Conservation (phyloP, 2,888 invertebrate species). For the Dromius quadrimaculatus region DNA sequence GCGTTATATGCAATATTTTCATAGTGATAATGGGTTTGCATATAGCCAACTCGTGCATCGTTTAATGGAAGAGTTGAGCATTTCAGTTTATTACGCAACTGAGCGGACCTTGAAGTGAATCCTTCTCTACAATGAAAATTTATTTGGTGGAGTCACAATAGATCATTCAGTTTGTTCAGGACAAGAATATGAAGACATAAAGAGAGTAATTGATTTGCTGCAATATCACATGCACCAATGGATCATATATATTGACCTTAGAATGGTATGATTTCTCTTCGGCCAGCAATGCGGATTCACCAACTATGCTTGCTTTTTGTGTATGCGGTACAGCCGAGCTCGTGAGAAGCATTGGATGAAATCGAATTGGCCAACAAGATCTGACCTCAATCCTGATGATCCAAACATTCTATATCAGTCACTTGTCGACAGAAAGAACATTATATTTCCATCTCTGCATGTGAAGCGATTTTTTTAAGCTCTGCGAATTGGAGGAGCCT, state of each 20-base stretch:
- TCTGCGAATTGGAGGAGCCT: too few relatives aligned
- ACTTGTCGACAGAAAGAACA: too few relatives aligned
- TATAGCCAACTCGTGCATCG: conserved; percentile 32
- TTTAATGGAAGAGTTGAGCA: conserved; percentile 34
- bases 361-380: too few relatives aligned
- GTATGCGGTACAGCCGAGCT: too few relatives aligned
- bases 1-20: conserved; percentile 33
- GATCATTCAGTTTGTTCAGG: conserved; percentile 46
- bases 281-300: conserved; percentile 52
- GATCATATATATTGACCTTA: conserved; percentile 47
- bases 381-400: too few relatives aligned
- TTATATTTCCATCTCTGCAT: too few relatives aligned
- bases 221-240: conserved; percentile 52
- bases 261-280: conserved; percentile 52
- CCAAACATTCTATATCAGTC: too few relatives aligned
- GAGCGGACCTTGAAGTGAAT: conserved; percentile 53
- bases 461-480: too few relatives aligned
- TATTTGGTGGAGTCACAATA: conserved; percentile 49
- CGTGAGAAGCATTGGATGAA: too few relatives aligned
- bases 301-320: too few relatives aligned
- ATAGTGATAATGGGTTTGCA: conserved; percentile 38
- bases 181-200: conserved; percentile 44
- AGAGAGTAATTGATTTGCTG: conserved; percentile 39
- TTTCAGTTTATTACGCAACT: conserved; percentile 14
- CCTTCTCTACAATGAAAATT: conserved; percentile 49